Base-by-base conservation (phyloP, 2,888 invertebrate species). In the Conistra vaccinii region DNA sequence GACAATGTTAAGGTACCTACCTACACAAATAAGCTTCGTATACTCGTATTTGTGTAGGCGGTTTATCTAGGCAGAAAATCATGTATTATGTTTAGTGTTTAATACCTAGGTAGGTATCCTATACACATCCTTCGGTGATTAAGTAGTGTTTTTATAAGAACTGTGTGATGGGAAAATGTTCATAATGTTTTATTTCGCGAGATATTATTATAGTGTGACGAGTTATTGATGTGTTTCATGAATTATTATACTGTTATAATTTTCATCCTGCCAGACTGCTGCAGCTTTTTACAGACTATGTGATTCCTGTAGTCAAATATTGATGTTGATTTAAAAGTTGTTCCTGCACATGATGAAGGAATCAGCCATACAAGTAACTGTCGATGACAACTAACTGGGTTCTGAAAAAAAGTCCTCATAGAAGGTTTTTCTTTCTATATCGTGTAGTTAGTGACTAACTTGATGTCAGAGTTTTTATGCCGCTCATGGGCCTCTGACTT, bases 11-110 rank as follows among this genome's bases (percentile, higher is more conserved):
- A n/a, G 17, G 6, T n/a, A 20, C n/a, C n/a, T n/a, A n/a, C 9
- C 20, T 20, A 20, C 9, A 26, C 7, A 20, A 71, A 71, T n/a
- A 42, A 67, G 17, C 20, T 67, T 6, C 26, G 5, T 6, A 48
- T n/a, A n/a, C n/a, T n/a, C n/a, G n/a, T 72, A 58, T 71, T 67
- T 66, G n/a, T 45, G 1, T 32, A 53, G n/a, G 39, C 3, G 35
- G 57, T 57, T 35, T 45, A 48, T 20, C 14, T 45, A 57, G 29
- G 3, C 14, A 51, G 10, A 42, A 39, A 60, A 14, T 70, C 14
- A 32, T 55, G 12, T 35, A 57, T 72, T 35, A n/a, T n/a, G n/a
- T n/a, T n/a, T 58, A 26, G 9, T 69, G 69, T 72, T n/a, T n/a
- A n/a, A n/a, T n/a, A n/a, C n/a, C n/a, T 35, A n/a, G 29, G 4